Conservation (phyloP, 1,140 invertebrate genomes). For the Drosophila sechellia region DNA sequence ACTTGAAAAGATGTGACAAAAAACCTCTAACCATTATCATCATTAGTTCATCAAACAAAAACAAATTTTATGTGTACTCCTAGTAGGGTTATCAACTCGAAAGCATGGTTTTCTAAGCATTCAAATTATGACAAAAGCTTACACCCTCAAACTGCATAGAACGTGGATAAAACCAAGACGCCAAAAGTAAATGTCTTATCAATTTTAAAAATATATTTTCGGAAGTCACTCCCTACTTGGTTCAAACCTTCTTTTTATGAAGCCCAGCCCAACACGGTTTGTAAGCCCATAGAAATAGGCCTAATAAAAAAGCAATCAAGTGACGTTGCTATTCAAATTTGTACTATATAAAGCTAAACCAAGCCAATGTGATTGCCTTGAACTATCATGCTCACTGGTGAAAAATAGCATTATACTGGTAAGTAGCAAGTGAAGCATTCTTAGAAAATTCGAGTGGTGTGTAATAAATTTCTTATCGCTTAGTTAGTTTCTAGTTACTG, state of each 20-base stretch:
- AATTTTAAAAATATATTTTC: conserved; percentile 1
- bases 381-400: not conserved
- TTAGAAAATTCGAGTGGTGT: too few species aligned
- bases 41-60: not conserved
- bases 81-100: not conserved
- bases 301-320: not conserved
- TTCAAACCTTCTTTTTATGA: not conserved
- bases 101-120: too few species aligned
- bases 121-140: too few species aligned
- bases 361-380: not conserved
- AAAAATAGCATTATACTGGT: not conserved
- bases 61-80: too few species aligned
- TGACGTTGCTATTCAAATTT: conserved; percentile 2
- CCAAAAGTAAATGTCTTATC: not conserved
- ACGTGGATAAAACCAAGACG: too few species aligned
- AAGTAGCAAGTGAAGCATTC: too few species aligned
- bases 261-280: not conserved
- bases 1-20: not conserved
- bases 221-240: not conserved
- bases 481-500: too few species aligned
- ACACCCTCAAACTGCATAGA: too few species aligned
- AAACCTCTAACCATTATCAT: not conserved
- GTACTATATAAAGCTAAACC: not conserved
- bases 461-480: too few species aligned
- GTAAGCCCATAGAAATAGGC: not conserved